phyloP scores from a whole-genome alignment of 2,888 invertebrate genomes.

The Carpatolechia fugitivella region DNA sequence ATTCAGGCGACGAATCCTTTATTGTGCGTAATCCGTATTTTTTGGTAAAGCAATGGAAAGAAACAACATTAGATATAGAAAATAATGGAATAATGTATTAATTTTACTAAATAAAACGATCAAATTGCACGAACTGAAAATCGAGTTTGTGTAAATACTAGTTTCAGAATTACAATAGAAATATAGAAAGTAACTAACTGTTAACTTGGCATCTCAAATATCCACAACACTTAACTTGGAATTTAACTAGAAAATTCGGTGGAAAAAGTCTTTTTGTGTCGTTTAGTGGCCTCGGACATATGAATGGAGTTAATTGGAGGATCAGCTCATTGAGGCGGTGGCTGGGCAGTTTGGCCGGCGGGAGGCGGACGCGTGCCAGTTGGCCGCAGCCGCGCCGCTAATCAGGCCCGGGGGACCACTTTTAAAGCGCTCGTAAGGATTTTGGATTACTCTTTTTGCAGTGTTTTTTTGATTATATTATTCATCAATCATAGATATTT shows the following conservation, averaged over 20 bases:
- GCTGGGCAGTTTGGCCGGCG: constrained; percentile 61
- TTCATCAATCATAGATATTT: not conserved
- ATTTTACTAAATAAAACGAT: too few relatives aligned
- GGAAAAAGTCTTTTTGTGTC: constrained; percentile 44
- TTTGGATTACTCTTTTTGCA: not conserved
- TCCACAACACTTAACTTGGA: not conserved
- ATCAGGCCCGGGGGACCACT: constrained; percentile 49
- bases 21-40: too few relatives aligned
- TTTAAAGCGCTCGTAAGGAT: constrained; percentile 28
- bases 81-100: too few relatives aligned
- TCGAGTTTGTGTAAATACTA: too few relatives aligned
- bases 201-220: not conserved
- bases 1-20: too few relatives aligned
- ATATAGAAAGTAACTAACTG: not conserved
- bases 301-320: constrained; percentile 74
- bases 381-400: constrained; percentile 57
- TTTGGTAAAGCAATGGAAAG: too few relatives aligned
- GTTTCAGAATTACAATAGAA: not conserved
- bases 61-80: too few relatives aligned
- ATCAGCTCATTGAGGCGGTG: constrained; percentile 65
- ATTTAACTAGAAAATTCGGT: constrained; percentile 39
- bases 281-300: constrained; percentile 52
- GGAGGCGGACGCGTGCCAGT: constrained; percentile 57
- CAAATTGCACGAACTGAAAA: too few relatives aligned
- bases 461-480: not conserved